phyloP scores from a whole-genome alignment of 2,888 invertebrate species.

The Caprella mutica region DNA sequence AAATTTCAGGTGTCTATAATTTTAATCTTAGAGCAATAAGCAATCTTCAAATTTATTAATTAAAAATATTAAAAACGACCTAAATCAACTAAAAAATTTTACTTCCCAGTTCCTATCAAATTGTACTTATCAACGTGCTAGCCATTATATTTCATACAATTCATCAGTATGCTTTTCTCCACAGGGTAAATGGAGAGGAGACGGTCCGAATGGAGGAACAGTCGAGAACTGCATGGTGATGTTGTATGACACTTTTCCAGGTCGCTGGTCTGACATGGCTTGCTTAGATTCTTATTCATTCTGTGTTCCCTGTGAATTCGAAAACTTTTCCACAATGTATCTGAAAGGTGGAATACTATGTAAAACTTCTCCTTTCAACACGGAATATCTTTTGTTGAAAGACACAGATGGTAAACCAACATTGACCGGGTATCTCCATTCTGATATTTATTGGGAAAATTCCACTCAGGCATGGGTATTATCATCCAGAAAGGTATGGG shows the following conservation, averaged over 20 bases:
- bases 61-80: too few species aligned
- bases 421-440: conserved; percentile 18
- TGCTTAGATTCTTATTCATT: conserved; percentile 21
- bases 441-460: conserved; percentile 26
- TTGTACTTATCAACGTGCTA: too few species aligned
- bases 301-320: conserved; percentile 24
- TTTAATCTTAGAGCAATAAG: too few species aligned
- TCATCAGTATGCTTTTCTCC: too few species aligned
- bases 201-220: conserved; percentile 24
- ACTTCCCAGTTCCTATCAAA: too few species aligned
- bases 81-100: too few species aligned
- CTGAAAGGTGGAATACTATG: conserved; percentile 21
- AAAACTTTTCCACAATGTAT: conserved; percentile 2
- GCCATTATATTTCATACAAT: too few species aligned
- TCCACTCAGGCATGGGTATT: conserved; percentile 12
- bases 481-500: conserved; percentile 19
- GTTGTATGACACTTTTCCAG: conserved; percentile 14
- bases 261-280: conserved; percentile 27
- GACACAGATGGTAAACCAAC: conserved; percentile 12
- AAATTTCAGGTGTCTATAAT: too few species aligned
- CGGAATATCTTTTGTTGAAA: conserved; percentile 11
- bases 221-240: conserved; percentile 30
- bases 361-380: conserved; percentile 23
- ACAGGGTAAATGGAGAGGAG: conserved; percentile 26
- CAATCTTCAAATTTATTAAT: too few species aligned